Conservation (phyloP, 2,888 invertebrate species). For the Drosophila testacea region DNA sequence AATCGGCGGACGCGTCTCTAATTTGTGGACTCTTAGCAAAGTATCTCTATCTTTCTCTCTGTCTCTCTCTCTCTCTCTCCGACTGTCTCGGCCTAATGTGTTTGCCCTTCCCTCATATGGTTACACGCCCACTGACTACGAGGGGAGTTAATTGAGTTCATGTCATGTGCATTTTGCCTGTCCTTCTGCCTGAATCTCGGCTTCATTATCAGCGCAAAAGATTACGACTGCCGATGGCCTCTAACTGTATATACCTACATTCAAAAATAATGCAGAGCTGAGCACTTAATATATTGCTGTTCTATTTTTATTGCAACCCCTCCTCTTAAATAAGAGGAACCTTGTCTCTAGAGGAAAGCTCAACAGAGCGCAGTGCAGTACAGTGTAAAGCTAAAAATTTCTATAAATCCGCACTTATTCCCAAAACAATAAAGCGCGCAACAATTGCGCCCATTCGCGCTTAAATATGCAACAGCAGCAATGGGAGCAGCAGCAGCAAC, state of each 20-base stretch:
- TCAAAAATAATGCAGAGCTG: slow-evolving; percentile 31
- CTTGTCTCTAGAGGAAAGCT: slow-evolving; percentile 36
- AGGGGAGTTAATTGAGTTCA: slow-evolving; percentile 68
- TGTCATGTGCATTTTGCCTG: slow-evolving; percentile 48
- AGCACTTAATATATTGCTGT: slow-evolving; percentile 67
- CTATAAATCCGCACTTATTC: slow-evolving; percentile 79
- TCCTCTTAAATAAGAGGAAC: slow-evolving; percentile 12
- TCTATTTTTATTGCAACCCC: slow-evolving; percentile 33
- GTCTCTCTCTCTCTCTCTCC: neutral
- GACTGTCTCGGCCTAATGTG: slow-evolving; percentile 45
- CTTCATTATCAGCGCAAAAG: slow-evolving; percentile 51
- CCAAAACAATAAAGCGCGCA: slow-evolving; percentile 80
- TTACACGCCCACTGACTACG: slow-evolving; percentile 46
- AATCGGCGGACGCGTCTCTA: slow-evolving; percentile 64
- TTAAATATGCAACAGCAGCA: slow-evolving; percentile 72
- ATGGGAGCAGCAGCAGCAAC: slow-evolving; percentile 10
- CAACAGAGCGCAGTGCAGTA: slow-evolving; percentile 23
- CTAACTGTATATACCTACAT: slow-evolving; percentile 37
- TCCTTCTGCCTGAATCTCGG: slow-evolving; percentile 26
- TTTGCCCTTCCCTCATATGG: slow-evolving; percentile 31
- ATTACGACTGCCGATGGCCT: slow-evolving; percentile 46
- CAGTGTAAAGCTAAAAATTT: slow-evolving; percentile 59
- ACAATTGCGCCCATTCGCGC: slow-evolving; percentile 74
- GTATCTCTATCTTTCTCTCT: slow-evolving; percentile 33
- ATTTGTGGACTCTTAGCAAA: slow-evolving; percentile 71